Conservation (phyloP, 2,797 vertebrate genomes). For the Leucoraja ocellata region DNA sequence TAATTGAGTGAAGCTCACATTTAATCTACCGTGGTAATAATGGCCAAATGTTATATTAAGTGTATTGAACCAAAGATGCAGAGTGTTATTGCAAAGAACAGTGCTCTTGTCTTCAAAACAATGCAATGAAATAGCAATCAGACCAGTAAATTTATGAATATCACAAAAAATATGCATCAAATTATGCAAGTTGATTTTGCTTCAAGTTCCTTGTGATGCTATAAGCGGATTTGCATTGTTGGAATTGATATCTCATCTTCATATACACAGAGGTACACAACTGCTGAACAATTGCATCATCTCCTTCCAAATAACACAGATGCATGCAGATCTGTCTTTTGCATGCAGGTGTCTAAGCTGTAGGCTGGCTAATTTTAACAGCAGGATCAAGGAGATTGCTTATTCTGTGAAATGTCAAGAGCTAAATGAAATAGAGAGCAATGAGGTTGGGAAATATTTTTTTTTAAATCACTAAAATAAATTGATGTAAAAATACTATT, state of each 20-base stretch:
- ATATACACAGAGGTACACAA: background rate
- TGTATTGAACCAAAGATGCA: background rate
- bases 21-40: background rate
- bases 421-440: background rate
- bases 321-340: background rate
- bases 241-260: background rate
- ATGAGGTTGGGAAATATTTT: background rate
- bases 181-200: no score
- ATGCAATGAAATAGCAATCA: background rate
- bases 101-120: background rate
- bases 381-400: no score
- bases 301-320: background rate
- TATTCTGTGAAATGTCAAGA: background rate
- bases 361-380: background rate
- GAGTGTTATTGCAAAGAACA: background rate
- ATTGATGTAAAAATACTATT: background rate
- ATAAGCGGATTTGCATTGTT: background rate
- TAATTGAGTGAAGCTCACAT: background rate
- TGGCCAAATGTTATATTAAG: background rate
- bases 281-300: background rate
- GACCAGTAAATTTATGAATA: background rate
- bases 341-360: background rate
- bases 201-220: background rate
- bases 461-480: background rate
- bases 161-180: background rate